These are phyloP conservation scores for Pseudochromis fuscus DNA, from an alignment of 2,797 vertebrate species.

Conservation along the genomic window DNA sequence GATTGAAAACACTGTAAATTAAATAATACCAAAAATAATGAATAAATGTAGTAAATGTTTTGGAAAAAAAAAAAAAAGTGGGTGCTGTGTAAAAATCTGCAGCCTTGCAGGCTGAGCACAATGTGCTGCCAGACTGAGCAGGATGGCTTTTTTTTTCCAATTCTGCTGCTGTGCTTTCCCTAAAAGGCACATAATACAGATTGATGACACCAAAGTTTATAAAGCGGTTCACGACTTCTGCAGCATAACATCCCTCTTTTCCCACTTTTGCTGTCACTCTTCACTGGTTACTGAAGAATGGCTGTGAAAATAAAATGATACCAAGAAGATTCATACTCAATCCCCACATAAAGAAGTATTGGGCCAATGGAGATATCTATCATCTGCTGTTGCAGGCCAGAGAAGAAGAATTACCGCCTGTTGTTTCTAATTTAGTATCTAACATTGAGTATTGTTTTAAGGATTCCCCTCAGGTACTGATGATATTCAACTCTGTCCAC, in stretches of 20 bases:
- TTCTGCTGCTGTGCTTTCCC: conserved; percentile 39
- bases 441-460: conserved; percentile 17
- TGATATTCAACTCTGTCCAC: conserved; percentile 16
- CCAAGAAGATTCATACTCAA: conserved; percentile 40
- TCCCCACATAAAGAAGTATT: conserved; percentile 9
- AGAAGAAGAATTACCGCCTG: not conserved
- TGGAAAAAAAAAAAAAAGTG: no score
- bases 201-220: conserved; percentile 64
- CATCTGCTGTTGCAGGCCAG: conserved; percentile 1
- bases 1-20: conserved; percentile 6
- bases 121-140: conserved; percentile 46
- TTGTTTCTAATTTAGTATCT: conserved; percentile 30
- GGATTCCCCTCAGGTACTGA: conserved; percentile 31
- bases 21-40: not conserved
- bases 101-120: conserved; percentile 36
- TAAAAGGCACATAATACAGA: conserved; percentile 60
- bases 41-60: conserved; percentile 20
- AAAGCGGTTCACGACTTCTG: conserved; percentile 50
- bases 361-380: conserved; percentile 24
- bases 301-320: conserved; percentile 48
- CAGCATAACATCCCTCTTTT: conserved; percentile 43
- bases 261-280: conserved; percentile 50
- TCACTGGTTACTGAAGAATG: conserved; percentile 44
- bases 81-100: conserved; percentile 18
- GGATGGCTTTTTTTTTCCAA: conserved; percentile 24